Evolutionary conservation across 2,797 vertebrate genomes (phyloP).

Genomic region (Pygocentrus nattereri): DNA sequence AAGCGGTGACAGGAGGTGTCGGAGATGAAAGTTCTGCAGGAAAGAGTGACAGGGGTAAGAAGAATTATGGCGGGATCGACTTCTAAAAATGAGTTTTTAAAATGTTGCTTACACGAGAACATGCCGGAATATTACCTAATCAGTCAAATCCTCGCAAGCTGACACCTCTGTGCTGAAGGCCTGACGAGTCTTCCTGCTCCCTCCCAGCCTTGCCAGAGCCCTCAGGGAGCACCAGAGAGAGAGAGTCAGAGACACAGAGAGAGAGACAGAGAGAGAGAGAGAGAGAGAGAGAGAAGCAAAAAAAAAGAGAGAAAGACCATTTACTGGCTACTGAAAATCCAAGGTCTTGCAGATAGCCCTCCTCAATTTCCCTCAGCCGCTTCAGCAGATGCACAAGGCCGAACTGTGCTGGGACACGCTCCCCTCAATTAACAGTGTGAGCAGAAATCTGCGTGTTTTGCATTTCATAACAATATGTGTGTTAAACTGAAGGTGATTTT

Average conservation of each 20-base stretch:
- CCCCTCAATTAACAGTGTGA: slow-evolving; percentile 82
- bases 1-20: slow-evolving; percentile 77
- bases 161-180: slow-evolving; percentile 79
- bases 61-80: slow-evolving; percentile 70
- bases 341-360: slow-evolving; percentile 75
- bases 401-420: slow-evolving; percentile 71
- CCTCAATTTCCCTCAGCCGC: slow-evolving; percentile 73
- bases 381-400: slow-evolving; percentile 75
- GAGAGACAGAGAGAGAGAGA: slow-evolving; percentile 73
- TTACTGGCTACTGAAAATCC: not conserved
- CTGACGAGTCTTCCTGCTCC: slow-evolving; percentile 67
- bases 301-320: slow-evolving; percentile 43
- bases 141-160: slow-evolving; percentile 85
- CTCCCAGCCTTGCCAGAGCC: slow-evolving; percentile 73
- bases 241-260: slow-evolving; percentile 74
- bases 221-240: slow-evolving; percentile 78
- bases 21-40: slow-evolving; percentile 77
- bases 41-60: slow-evolving; percentile 57
- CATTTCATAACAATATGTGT: slow-evolving; percentile 81
- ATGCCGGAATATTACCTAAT: slow-evolving; percentile 84
- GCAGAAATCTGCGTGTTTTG: slow-evolving; percentile 81
- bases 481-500: slow-evolving; percentile 86
- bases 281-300: slow-evolving; percentile 70
- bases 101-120: slow-evolving; percentile 86
- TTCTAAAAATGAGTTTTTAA: slow-evolving; percentile 76